Evolutionary conservation across 2,888 invertebrate species (phyloP).

Genomic region (Cremastinae sp.): DNA sequence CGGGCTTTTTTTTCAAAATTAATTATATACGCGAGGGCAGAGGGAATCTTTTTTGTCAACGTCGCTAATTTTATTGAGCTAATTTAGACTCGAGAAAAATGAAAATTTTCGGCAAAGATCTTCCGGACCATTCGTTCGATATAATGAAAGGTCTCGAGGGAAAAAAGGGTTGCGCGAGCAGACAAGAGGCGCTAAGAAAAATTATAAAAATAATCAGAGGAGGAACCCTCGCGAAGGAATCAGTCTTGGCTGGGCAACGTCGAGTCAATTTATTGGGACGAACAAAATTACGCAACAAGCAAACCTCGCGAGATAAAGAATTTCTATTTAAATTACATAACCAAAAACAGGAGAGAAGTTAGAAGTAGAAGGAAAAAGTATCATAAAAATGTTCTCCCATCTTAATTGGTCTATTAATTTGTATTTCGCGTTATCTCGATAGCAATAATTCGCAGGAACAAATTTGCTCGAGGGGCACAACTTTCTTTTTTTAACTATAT

Average conservation of each 20-base stretch:
- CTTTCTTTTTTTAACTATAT: slow-evolving; percentile 40
- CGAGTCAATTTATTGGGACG: slow-evolving; percentile 75
- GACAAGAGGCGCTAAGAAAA: slow-evolving; percentile 70
- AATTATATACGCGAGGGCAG: neutral
- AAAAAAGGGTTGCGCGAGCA: slow-evolving; percentile 68
- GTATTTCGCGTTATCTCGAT: slow-evolving; percentile 59
- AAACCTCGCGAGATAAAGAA: slow-evolving; percentile 71
- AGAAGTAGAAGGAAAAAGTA: slow-evolving; percentile 30
- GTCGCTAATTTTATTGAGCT: neutral
- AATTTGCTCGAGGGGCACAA: slow-evolving; percentile 36
- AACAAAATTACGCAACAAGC: slow-evolving; percentile 78
- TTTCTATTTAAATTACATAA: slow-evolving; percentile 59
- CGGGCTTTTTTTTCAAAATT: neutral
- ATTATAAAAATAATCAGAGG: slow-evolving; percentile 78
- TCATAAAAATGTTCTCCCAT: slow-evolving; percentile 29
- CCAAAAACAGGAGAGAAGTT: slow-evolving; percentile 10
- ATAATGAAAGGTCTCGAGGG: slow-evolving; percentile 73
- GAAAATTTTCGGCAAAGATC: slow-evolving; percentile 65
- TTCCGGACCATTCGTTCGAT: slow-evolving; percentile 74
- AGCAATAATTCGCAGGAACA: slow-evolving; percentile 42
- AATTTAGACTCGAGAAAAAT: neutral
- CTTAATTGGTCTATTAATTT: slow-evolving; percentile 58
- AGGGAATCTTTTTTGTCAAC: neutral
- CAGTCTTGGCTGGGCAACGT: slow-evolving; percentile 60
- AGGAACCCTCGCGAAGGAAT: slow-evolving; percentile 65